A percentile compares a stretch with the other conserved stretches of the same genome.
phyloP scores from a whole-genome alignment of 2,888 invertebrate species.

The Chaetoderma sp. region DNA sequence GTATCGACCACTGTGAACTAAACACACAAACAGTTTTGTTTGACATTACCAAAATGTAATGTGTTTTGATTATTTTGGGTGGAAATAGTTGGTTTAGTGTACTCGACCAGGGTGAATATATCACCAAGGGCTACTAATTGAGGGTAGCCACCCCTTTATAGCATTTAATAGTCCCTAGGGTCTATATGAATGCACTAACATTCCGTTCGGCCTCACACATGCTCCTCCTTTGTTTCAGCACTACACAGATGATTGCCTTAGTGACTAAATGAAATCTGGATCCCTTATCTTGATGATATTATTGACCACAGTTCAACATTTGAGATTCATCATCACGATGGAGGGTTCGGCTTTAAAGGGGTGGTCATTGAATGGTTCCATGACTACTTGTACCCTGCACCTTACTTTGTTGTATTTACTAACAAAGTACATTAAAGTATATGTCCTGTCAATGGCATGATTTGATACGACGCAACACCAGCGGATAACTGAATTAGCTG shows the following conservation, averaged over 20 bases:
- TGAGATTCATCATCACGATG: neutral
- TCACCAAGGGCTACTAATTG: neutral
- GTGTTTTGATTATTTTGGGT: too few relatives aligned
- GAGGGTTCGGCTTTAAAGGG: constrained; percentile 19
- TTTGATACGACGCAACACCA: constrained; percentile 20
- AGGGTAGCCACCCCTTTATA: too few relatives aligned
- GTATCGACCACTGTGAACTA: too few relatives aligned
- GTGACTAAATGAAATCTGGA: neutral
- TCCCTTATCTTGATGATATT: constrained; percentile 5
- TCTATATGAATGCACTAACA: neutral
- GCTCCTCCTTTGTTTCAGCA: neutral
- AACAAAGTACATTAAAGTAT: constrained; percentile 17
- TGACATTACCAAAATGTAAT: too few relatives aligned
- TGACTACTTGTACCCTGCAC: constrained; percentile 12
- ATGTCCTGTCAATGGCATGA: constrained; percentile 13
- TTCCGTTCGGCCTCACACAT: neutral
- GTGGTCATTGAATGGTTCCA: constrained; percentile 19
- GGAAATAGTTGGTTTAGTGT: too few relatives aligned
- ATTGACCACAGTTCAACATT: neutral
- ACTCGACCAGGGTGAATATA: neutral
- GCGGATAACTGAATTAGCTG: constrained; percentile 13
- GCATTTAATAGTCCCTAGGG: neutral
- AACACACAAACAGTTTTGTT: too few relatives aligned
- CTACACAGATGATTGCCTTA: neutral
- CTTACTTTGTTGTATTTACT: too few relatives aligned